phyloP scores from a whole-genome alignment of 2,888 invertebrate species.

The Rotaria magnacalcarata region DNA sequence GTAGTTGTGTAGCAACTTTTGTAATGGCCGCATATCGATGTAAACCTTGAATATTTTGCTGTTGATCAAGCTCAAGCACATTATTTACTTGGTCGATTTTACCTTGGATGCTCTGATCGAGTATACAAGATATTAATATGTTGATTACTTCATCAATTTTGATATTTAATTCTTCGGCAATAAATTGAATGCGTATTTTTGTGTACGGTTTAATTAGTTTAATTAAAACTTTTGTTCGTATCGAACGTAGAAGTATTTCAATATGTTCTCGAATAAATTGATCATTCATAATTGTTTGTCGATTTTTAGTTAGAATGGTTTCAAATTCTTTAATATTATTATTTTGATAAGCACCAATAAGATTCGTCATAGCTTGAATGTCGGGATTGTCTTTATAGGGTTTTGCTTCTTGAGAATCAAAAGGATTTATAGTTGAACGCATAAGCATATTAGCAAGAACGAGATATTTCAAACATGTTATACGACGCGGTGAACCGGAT shows the following conservation, averaged over 20 bases:
- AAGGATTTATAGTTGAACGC: slow-evolving; percentile 98
- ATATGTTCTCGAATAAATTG: slow-evolving; percentile 97
- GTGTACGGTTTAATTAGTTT: slow-evolving; percentile 72
- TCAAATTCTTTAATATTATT: slow-evolving; percentile 98
- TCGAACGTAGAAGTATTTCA: slow-evolving; percentile 62
- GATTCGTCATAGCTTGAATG: slow-evolving; percentile 95
- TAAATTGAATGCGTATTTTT: slow-evolving; percentile 91
- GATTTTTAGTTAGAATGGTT: slow-evolving; percentile 82
- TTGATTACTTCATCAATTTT: slow-evolving; percentile 77
- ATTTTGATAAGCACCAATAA: slow-evolving; percentile 76
- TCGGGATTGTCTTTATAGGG: slow-evolving; percentile 99
- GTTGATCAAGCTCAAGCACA: slow-evolving; percentile 74
- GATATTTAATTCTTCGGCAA: slow-evolving; percentile 70
- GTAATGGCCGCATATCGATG: not conserved
- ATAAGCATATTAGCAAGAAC: slow-evolving; percentile 98
- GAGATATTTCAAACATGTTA: slow-evolving; percentile 92
- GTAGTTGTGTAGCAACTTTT: not conserved
- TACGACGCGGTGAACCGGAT: slow-evolving; percentile 88
- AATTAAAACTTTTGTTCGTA: slow-evolving; percentile 44
- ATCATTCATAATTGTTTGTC: slow-evolving; percentile 91
- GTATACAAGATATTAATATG: slow-evolving; percentile 88
- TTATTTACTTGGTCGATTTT: slow-evolving; percentile 78
- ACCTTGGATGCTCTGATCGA: slow-evolving; percentile 73
- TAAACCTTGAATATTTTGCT: slow-evolving; percentile 9
- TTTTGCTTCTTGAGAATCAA: slow-evolving; percentile 98